Conservation (phyloP, 2,888 invertebrate genomes). For the Nomada lathburiana region DNA sequence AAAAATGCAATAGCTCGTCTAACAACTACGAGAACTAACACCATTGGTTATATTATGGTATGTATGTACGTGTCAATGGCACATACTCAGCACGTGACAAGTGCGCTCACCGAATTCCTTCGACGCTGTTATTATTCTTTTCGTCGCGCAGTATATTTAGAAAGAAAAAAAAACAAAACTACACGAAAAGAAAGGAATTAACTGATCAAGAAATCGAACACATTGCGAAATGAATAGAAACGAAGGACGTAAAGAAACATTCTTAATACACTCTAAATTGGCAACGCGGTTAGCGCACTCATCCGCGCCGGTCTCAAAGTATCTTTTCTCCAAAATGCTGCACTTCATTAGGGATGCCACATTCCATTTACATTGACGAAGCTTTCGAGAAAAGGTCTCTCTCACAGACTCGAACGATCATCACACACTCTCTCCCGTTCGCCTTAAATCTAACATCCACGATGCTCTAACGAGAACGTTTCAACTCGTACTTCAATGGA, state of each 20-base stretch:
- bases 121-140: background rate
- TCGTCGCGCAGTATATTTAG: too few relatives aligned
- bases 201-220: too few relatives aligned
- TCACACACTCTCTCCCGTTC: slow-evolving; percentile 40
- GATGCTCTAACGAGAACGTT: background rate
- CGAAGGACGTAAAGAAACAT: too few relatives aligned
- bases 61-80: slow-evolving; percentile 76
- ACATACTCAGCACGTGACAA: slow-evolving; percentile 71
- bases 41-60: slow-evolving; percentile 80
- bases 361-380: slow-evolving; percentile 84
- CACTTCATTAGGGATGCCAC: slow-evolving; percentile 83
- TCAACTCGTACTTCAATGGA: background rate
- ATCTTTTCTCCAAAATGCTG: slow-evolving; percentile 80
- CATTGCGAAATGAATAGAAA: too few relatives aligned
- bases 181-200: too few relatives aligned
- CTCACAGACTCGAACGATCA: slow-evolving; percentile 60
- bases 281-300: slow-evolving; percentile 57
- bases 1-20: slow-evolving; percentile 83
- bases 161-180: too few relatives aligned
- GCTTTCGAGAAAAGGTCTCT: slow-evolving; percentile 80
- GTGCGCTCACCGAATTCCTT: slow-evolving; percentile 52
- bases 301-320: slow-evolving; percentile 63
- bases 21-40: slow-evolving; percentile 83
- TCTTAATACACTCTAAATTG: background rate
- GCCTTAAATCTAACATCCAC: slow-evolving; percentile 19